These are phyloP conservation scores for Zaprionus gabonicus DNA, from an alignment of 1,140 invertebrate species.

Conservation along the genomic window DNA sequence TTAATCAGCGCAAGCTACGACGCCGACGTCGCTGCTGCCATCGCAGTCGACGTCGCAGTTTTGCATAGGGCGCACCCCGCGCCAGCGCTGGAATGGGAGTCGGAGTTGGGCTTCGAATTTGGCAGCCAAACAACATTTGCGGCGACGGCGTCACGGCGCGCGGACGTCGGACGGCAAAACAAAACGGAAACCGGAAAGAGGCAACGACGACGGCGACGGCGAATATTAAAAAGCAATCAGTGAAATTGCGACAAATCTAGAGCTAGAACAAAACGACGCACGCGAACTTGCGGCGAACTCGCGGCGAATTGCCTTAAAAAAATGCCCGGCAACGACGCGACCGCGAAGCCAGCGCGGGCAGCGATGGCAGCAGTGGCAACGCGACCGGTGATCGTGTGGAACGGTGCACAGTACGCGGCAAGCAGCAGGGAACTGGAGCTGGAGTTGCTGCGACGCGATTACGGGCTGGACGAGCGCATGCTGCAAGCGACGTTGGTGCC, in stretches of 20 bases:
- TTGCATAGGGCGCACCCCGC: constrained; percentile 44
- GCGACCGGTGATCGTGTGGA: constrained; percentile 75
- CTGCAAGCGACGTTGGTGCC: constrained; percentile 71
- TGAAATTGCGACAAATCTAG: constrained; percentile 28
- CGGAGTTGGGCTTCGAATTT: constrained; percentile 55
- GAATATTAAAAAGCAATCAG: constrained; percentile 56
- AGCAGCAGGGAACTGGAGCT: constrained; percentile 73
- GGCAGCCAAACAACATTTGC: constrained; percentile 75
- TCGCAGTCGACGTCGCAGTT: constrained; percentile 21
- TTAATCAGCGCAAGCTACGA: constrained; percentile 34
- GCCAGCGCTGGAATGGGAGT: constrained; percentile 16
- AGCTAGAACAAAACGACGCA: constrained; percentile 18
- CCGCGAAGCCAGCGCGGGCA: not conserved
- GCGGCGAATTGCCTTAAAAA: not conserved
- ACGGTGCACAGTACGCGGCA: constrained; percentile 76
- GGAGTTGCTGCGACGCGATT: constrained; percentile 71
- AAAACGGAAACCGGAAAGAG: constrained; percentile 72
- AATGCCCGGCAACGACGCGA: constrained; percentile 30
- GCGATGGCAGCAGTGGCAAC: constrained; percentile 15
- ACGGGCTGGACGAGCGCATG: constrained; percentile 77
- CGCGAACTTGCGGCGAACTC: constrained; percentile 3
- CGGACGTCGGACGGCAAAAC: constrained; percentile 57
- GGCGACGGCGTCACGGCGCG: constrained; percentile 65
- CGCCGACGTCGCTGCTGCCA: not conserved
- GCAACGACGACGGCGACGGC: constrained; percentile 31